Evolutionary conservation across 2,888 invertebrate species (phyloP), one percentile per base, ranked within the genome.

Genomic region (Lumbricus terrestris): DNA sequence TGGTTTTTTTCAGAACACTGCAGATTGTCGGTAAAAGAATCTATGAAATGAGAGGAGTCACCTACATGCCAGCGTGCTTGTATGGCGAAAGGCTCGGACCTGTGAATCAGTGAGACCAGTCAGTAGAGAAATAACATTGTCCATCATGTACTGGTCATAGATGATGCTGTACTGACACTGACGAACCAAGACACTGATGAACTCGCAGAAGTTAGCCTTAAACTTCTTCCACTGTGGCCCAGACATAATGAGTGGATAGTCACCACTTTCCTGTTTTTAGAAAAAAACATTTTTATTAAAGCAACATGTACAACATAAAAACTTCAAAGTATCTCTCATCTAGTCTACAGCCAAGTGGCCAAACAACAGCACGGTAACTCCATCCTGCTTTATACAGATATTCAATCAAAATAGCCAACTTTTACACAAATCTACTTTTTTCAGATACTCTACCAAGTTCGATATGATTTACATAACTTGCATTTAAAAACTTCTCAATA

Each of bases 101-200:
- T 99, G 99, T 0, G 99, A 99, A 96, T 99, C 99, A 0, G 99
- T 98, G 89, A 99, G 96, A 0, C 98, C 99, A 29, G 99, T 99
- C 89, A 99, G 96, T 91, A 99, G 96, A 0, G 99, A 99, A 93
- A 99, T 99, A 20, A 99, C 97, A 95, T 98, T 98, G 95, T 99
- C 99, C 98, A 99, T 99, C 92, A 99, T 96, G 95, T 98, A 98
- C 95, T 99, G 98, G 95, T 99, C 99, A 93, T 99, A 99, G 94
- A 99, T 99, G 92, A 99, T 99, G 90, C 98, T 98, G 95, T 99
- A 98, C 95, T 99, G 99, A 94, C 99, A 99, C 95, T 99, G 98
- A 92, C 98, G 97, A 88, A 99, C 98, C 91, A 99, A 96, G 0
- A 98, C 93, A 95, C 98, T 98, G 16, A 99, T 98, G 95, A 99